Evolutionary conservation across 2,113 vertebrate genomes (phyloP).

Genomic region (Ailurus styani): DNA sequence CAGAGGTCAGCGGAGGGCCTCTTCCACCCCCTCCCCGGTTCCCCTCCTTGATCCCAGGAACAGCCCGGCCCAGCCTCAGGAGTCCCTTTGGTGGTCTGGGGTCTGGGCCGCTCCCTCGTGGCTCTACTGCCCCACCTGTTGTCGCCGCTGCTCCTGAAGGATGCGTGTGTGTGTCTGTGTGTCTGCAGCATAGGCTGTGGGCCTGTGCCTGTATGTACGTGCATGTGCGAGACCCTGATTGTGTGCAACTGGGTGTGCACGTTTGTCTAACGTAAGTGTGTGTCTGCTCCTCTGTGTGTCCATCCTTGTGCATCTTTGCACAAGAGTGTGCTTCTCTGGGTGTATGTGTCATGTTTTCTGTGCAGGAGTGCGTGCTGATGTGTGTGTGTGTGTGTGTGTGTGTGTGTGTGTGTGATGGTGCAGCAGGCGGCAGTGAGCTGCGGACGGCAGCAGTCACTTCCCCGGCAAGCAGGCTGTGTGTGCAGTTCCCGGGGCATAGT

Average conservation of each 20-base stretch:
- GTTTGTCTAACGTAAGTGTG: not conserved
- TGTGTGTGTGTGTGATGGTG: not conserved
- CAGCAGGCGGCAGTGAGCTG: not conserved
- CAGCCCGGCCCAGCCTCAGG: not conserved
- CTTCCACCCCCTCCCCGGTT: not conserved
- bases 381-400: not conserved
- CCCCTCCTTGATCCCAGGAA: not conserved
- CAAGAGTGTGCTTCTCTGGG: not conserved
- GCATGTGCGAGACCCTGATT: not conserved
- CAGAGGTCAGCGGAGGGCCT: not conserved
- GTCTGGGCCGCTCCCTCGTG: not conserved
- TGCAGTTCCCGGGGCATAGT: not conserved
- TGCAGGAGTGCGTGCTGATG: fast-evolving
- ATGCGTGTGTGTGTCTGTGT: not conserved
- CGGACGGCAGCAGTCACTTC: not conserved
- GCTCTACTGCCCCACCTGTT: not conserved
- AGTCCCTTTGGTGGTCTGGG: not conserved
- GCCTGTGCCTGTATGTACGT: not conserved
- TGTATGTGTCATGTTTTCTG: not conserved
- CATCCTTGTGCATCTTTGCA: not conserved
- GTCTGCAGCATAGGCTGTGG: not conserved
- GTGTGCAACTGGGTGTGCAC: not conserved
- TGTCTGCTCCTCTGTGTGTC: not conserved
- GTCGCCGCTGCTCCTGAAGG: not conserved
- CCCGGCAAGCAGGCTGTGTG: not conserved